Percentiles rank a stretch among this genome's conserved stretches.
Evolutionary conservation across 2,113 vertebrate genomes (phyloP).

Genomic region (Epinephelus lanceolatus): DNA sequence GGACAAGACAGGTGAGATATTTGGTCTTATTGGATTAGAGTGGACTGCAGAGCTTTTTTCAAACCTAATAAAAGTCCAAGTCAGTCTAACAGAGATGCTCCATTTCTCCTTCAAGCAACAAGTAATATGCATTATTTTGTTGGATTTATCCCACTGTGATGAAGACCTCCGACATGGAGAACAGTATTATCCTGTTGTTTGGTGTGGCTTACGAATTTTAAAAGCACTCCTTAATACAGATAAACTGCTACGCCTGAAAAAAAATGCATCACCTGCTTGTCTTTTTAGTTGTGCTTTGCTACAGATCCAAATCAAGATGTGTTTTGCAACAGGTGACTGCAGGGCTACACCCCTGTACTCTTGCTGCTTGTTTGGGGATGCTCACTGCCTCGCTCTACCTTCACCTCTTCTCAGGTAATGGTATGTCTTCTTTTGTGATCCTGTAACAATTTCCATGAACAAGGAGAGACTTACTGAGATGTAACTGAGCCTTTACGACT

Average conservation of each 20-base stretch:
- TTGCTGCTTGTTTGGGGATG: too few species aligned
- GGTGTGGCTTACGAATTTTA: background rate
- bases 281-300: background rate
- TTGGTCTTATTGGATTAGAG: slow-evolving; percentile 6
- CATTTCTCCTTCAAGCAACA: background rate
- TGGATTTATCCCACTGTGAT: background rate
- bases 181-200: background rate
- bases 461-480: too few species aligned
- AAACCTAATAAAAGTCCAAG: background rate
- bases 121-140: background rate
- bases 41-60: background rate
- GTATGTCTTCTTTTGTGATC: too few species aligned
- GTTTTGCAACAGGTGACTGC: background rate
- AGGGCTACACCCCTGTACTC: too few species aligned
- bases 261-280: background rate
- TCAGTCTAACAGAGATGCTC: background rate
- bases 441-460: too few species aligned
- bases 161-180: background rate
- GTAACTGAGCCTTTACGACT: accelerated
- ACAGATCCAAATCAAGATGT: background rate
- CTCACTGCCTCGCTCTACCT: too few species aligned
- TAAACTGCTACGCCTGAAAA: background rate
- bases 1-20: background rate
- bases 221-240: background rate
- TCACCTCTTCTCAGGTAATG: too few species aligned